Base-by-base conservation (phyloP, 2,797 vertebrate species). In the Centropyge bicolor region DNA sequence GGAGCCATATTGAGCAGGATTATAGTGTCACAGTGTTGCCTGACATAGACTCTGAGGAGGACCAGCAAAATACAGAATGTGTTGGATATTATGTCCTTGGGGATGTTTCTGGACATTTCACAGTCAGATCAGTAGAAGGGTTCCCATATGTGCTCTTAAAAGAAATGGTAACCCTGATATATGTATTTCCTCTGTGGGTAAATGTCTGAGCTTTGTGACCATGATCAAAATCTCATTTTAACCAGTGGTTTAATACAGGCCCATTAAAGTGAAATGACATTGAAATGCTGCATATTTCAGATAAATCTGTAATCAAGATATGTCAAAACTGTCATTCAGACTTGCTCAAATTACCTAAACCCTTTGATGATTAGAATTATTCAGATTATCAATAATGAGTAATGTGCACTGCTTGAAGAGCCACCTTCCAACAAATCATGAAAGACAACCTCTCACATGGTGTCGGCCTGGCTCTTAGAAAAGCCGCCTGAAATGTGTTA, bases 21-120 rank as follows among this genome's bases (percentile, higher is more conserved):
- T 41, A 51, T 68, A 36, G 59, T 72, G 36, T 48, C 13, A 51
- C 14, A 62, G 14, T 51, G 54, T 70, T 22, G 24, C 7, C 13
- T 79, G 55, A 35, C 31, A 51, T 17, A 61, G n/a, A 55, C 35
- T 49, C 5, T 31, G 19, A 75, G 36, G 22, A 22, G 66, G 48
- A 38, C 46, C 17, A 63, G 8, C 27, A 56, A 2, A 55, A 56
- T 31, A 22, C 24, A 61, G 7, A 1, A 20, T 16, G n/a, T 55
- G 31, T 45, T 81, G 31, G 13, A 52, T 46, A 41, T 16, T 31
- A 22, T 88, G 60, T 62, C 64, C 61, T 71, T 68, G 48, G 62
- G 43, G 54, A 52, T 24, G 36, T 36, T 11, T 70, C 20, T 24
- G 14, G 14, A 38, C 20, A 41, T 60, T 24, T 41, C 14, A 65